Evolutionary conservation across 2,888 invertebrate genomes (phyloP), one percentile per base, ranked within the genome.

Genomic region (Scaeva pyrastri): DNA sequence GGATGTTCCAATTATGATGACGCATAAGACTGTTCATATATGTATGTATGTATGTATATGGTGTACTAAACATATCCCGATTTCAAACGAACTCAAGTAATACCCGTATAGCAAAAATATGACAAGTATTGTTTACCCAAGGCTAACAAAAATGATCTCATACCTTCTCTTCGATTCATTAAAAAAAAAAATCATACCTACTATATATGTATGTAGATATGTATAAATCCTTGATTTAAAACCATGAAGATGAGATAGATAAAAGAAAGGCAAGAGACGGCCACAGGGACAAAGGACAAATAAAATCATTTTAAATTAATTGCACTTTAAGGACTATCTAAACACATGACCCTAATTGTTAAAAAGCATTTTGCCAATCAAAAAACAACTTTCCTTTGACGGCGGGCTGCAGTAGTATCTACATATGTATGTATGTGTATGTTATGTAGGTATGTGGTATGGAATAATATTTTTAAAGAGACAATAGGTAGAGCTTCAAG

Each of bases 251-350:
- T 50, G 11, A 11, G 48, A 48, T 0, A 16, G 7, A 16, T 1
- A 16, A 16, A 45, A 0, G 45, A n/a, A 12, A 10, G 1, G 16
- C 45, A 21, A 3, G 7, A 31, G 11, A 5, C 19, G 4, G 21
- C 50, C 31, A 31, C 3, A 21, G 10, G 19, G 50, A 12, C 23
- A 50, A 16, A 50, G 48, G 50, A 21, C 36, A 23, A 56, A 55
- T 14, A 31, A 60, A 73, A 60, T 36, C 36, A 62, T 50, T 62
- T 73, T 41, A 73, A 62, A 21, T 45, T 19, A 14, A 56, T 75
- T 66, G 64, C 45, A 75, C 43, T 62, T 75, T 45, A 75, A 66
- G 52, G 43, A 66, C 64, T 21, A 31, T 74, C 52, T 50, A 55
- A 74, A 64, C 73, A 62, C 45, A 60, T 52, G 50, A 64, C 43